phyloP scores from a whole-genome alignment of 2,888 invertebrate species.

The Hartigia nigra region DNA sequence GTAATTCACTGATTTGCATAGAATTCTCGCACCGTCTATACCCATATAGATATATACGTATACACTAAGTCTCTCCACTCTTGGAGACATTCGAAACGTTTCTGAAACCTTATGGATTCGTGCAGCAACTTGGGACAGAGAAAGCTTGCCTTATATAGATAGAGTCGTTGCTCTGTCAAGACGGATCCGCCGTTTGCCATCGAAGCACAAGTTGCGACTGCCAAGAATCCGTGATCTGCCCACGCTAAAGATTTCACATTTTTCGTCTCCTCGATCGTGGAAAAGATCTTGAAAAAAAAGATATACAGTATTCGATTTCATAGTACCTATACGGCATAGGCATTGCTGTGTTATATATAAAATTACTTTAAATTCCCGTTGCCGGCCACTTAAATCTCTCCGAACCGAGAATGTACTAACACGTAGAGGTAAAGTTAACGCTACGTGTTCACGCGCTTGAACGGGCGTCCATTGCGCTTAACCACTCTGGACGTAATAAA shows the following conservation, averaged over 20 bases:
- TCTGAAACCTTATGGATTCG: background rate
- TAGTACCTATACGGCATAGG: background rate
- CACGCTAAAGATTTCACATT: background rate
- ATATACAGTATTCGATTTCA: background rate
- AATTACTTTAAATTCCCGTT: background rate
- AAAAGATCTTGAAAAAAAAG: background rate
- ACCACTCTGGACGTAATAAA: conserved; percentile 45
- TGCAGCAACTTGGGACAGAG: conserved; percentile 18
- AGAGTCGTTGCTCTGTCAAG: conserved; percentile 23
- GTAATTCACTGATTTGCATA: background rate
- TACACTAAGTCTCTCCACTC: background rate
- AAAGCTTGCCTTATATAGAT: conserved; percentile 37
- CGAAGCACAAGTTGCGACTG: conserved; percentile 14
- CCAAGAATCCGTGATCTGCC: background rate
- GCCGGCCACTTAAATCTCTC: background rate
- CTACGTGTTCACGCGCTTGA: conserved; percentile 40
- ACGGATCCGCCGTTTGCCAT: conserved; percentile 9
- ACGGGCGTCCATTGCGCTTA: conserved; percentile 39
- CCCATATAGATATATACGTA: background rate
- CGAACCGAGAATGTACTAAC: background rate
- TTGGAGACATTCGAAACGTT: conserved; percentile 12
- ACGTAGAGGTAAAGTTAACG: conserved; percentile 26
- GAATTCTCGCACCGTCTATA: background rate
- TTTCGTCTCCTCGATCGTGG: background rate
- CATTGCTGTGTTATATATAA: no score